Conservation (phyloP, 2,797 vertebrate species). For the Mus caroli region DNA sequence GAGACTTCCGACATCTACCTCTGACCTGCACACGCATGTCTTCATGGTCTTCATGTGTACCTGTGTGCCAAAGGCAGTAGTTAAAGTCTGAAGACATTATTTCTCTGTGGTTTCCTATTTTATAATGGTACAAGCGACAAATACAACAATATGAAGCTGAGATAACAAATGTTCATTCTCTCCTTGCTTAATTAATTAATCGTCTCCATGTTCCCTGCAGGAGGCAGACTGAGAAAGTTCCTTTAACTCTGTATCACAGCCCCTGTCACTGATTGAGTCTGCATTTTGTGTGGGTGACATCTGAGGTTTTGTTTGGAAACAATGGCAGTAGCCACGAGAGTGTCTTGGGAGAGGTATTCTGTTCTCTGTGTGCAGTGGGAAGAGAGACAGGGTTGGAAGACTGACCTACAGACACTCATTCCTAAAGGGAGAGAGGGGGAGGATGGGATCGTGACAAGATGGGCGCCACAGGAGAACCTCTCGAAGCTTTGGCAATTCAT, state of each 20-base stretch:
- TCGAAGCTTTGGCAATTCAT: not conserved
- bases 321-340: conserved; percentile 37
- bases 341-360: conserved; percentile 16
- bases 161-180: not conserved
- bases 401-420: conserved; percentile 68
- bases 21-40: not conserved
- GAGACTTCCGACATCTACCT: not conserved
- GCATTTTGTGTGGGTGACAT: not conserved
- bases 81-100: not conserved
- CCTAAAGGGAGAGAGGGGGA: conserved; percentile 46
- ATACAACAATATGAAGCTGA: not conserved
- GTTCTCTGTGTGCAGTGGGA: not conserved
- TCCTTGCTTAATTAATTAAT: not conserved
- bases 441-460: conserved; percentile 3
- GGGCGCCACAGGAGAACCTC: conserved; percentile 56
- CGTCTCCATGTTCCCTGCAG: not conserved
- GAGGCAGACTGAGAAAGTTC: not conserved
- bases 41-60: not conserved
- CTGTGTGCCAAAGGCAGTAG: not conserved
- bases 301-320: not conserved
- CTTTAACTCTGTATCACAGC: no score
- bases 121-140: not conserved
- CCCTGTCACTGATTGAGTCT: not conserved
- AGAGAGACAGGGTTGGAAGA: not conserved
- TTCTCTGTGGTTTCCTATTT: not conserved